phyloP scores from a whole-genome alignment of 2,888 invertebrate genomes.

The Saturnia pavonia region DNA sequence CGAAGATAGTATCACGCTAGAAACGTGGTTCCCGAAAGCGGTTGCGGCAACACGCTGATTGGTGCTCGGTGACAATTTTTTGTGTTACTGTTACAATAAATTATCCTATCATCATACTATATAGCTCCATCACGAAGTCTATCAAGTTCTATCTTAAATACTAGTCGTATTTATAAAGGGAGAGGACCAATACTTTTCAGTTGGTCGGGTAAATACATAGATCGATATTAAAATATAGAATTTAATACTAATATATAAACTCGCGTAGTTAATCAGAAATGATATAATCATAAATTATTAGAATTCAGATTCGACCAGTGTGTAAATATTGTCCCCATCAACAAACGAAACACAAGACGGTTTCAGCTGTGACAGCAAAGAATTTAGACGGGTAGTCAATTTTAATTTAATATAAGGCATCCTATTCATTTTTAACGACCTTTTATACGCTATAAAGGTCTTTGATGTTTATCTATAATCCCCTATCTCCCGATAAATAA shows the following conservation, averaged over 20 bases:
- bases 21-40: too few species aligned
- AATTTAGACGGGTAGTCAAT: slow-evolving; percentile 11
- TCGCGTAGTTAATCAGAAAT: background rate
- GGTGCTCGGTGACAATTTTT: too few species aligned
- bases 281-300: background rate
- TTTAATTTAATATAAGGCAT: slow-evolving; percentile 15
- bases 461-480: slow-evolving; percentile 73
- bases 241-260: background rate
- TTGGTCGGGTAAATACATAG: too few species aligned
- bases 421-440: slow-evolving; percentile 16
- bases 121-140: too few species aligned
- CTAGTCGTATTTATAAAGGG: too few species aligned
- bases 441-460: slow-evolving; percentile 41
- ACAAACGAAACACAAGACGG: background rate
- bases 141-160: too few species aligned
- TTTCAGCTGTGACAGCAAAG: background rate
- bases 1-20: too few species aligned
- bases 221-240: too few species aligned
- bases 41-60: too few species aligned
- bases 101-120: too few species aligned
- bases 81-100: too few species aligned
- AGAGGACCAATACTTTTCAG: too few species aligned
- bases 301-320: background rate
- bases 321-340: background rate
- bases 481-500: slow-evolving; percentile 72